A percentile compares a stretch with the other conserved stretches of the same genome.
Evolutionary conservation across 2,888 invertebrate genomes (phyloP).

Genomic region (Trypoxylon attenuatum): DNA sequence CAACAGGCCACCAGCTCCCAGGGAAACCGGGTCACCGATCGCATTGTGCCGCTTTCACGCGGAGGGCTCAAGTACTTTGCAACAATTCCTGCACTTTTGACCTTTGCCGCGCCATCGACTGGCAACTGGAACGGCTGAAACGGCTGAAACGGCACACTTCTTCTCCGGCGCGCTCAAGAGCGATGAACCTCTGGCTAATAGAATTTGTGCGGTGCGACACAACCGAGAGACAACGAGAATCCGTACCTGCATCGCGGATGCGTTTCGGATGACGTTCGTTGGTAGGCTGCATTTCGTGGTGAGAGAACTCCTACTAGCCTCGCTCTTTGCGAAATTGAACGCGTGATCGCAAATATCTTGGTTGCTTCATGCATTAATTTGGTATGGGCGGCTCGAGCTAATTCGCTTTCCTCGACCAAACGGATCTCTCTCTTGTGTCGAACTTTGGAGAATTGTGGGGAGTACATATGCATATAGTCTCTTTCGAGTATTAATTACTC

Average conservation of each 20-base stretch:
- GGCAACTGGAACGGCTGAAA: too few species aligned
- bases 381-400: too few species aligned
- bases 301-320: constrained; percentile 7
- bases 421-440: too few species aligned
- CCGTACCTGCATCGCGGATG: neutral
- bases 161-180: constrained; percentile 35
- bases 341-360: too few species aligned
- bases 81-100: constrained; percentile 63
- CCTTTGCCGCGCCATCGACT: constrained; percentile 40
- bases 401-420: too few species aligned
- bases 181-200: constrained; percentile 33
- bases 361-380: too few species aligned
- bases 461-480: too few species aligned
- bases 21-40: constrained; percentile 55
- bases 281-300: neutral
- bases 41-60: constrained; percentile 54
- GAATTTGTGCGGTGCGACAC: constrained; percentile 37
- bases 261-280: neutral
- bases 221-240: neutral
- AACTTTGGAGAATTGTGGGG: too few species aligned
- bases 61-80: constrained; percentile 45
- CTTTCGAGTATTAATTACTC: too few species aligned
- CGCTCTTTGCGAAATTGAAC: too few species aligned
- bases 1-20: constrained; percentile 47
- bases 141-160: constrained; percentile 39